Conservation (phyloP, 2,113 vertebrate genomes). For the Cololabis saira region DNA sequence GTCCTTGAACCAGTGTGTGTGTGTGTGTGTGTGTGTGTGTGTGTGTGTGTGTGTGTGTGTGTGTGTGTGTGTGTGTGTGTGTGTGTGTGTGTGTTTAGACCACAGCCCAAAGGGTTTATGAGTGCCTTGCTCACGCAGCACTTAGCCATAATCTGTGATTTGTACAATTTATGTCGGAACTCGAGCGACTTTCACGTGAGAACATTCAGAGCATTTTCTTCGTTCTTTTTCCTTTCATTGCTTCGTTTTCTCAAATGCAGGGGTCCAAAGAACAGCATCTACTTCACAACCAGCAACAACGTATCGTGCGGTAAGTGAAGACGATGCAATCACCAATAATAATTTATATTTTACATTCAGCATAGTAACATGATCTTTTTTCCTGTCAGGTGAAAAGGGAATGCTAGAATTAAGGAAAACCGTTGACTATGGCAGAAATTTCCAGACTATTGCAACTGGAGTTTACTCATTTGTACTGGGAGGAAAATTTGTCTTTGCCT, state of each 20-base stretch:
- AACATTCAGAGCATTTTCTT: too few relatives aligned
- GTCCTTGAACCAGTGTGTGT: slow-evolving; percentile 23
- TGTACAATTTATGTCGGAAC: slow-evolving; percentile 39
- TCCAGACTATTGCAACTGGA: slow-evolving; percentile 86
- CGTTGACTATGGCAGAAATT: slow-evolving; percentile 84
- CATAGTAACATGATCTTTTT: background rate
- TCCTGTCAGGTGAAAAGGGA: slow-evolving; percentile 84
- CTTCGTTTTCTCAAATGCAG: slow-evolving; percentile 70
- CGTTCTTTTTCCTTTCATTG: background rate
- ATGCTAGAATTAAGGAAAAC: slow-evolving; percentile 86
- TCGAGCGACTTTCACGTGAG: slow-evolving; percentile 14
- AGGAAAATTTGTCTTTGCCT: slow-evolving; percentile 92
- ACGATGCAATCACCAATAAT: background rate
- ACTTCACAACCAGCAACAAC: slow-evolving; percentile 86
- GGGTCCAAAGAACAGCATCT: slow-evolving; percentile 85
- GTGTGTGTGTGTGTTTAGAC: slow-evolving; percentile 11
- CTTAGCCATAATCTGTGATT: slow-evolving; percentile 45
- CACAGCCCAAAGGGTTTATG: slow-evolving; percentile 11
- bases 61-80: background rate
- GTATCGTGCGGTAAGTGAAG: slow-evolving; percentile 90
- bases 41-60: background rate
- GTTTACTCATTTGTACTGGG: slow-evolving; percentile 93
- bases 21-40: slow-evolving; percentile 8
- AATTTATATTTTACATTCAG: too few relatives aligned
- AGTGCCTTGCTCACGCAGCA: slow-evolving; percentile 22